Evolutionary conservation across 2,888 invertebrate species (phyloP), one percentile per base, ranked within the genome.

Genomic region (Luperina testacea): DNA sequence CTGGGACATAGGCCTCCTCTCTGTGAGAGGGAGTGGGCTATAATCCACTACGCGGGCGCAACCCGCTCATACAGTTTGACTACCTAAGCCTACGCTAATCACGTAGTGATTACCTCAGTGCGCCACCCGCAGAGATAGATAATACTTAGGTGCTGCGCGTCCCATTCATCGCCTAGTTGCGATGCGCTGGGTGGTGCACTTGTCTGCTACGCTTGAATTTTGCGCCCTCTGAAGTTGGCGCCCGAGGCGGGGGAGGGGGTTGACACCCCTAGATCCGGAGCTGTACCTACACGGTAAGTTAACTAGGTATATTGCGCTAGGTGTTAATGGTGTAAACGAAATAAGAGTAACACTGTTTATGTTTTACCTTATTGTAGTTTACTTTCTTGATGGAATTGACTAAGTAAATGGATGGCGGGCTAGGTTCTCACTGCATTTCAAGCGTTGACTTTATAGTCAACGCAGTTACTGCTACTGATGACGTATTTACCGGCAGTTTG

Each of bases 261-360:
- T 57, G 9, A 24, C 53, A 0, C 51, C 17, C 20, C 20, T 53
- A 24, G 24, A 57, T 9, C 53, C 8, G 53, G 20, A n/a, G 57
- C 1, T 59, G 57, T 59, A n/a, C 11, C 11, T n/a, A 59, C 57
- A 20, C n/a, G n/a, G 38, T 42, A 61, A 15, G 7, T 83, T 32
- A 24, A 45, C n/a, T 32, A 17, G 15, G 17, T 45, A 42, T 27
- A 32, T 61, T 51, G 48, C 38, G 9, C 32, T 48, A 64, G 45
- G 68, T 48, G 17, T n/a, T 64, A 77, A 17, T 59, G 17, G 9
- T 45, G 15, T 63, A 59, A 59, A 71, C 24, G 5, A 48, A 65
- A 51, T 17, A 53, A 67, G 27, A 32, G 38, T 32, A 53, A 38
- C n/a, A 57, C 24, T 85, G 72, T 81, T 77, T 75, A 67, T 63